Base-by-base conservation (phyloP, 2,113 vertebrate species). In the Glaucomys volans region DNA sequence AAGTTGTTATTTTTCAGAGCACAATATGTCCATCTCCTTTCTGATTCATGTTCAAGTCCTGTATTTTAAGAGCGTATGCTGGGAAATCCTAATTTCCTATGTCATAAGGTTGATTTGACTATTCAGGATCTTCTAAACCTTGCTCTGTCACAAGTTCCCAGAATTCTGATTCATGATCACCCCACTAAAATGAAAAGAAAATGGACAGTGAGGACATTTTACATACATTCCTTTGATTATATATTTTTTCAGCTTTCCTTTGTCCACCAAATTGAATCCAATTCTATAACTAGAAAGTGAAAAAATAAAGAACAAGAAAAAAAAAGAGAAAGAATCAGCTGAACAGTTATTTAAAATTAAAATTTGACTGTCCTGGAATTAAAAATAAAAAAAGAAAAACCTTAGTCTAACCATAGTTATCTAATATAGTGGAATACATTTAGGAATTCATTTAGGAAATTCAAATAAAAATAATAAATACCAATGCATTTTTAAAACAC, bases 1-100 rank as follows among this genome's bases (percentile, higher is more conserved):
- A 40, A 83, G 30, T 37, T 87, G 0, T 81, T 85, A 8, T 77
- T 97, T 96, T 80, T 90, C 69, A 52, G 52, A 76, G 54, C 75
- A 42, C 8, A 81, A 4, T 64, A 13, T 79, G 62, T 54, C 44
- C 17, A 57, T 94, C 67, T 77, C 44, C 91, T 4, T 32, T 97
- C 80, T 95, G 87, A 97, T 92, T 96, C 97, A 96, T 44, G 4
- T 81, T 95, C 24, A 40, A 87, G 59, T 85, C 62, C 67, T 97
- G 82, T 96, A 66, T 90, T 97, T 89, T 88, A 92, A 94, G 77
- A 67, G 44, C n/a, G 84, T 28, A 77, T 96, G 76, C 81, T 97
- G 90, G 94, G 95, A 97, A 97, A 90, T 57, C 77, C 67, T 71
- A 40, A 84, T 92, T 96, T 97, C 92, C 92, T 92, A 77, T 96